These are phyloP conservation scores for Fundulus diaphanus DNA, from an alignment of 2,797 vertebrate species.

Conservation along the genomic window DNA sequence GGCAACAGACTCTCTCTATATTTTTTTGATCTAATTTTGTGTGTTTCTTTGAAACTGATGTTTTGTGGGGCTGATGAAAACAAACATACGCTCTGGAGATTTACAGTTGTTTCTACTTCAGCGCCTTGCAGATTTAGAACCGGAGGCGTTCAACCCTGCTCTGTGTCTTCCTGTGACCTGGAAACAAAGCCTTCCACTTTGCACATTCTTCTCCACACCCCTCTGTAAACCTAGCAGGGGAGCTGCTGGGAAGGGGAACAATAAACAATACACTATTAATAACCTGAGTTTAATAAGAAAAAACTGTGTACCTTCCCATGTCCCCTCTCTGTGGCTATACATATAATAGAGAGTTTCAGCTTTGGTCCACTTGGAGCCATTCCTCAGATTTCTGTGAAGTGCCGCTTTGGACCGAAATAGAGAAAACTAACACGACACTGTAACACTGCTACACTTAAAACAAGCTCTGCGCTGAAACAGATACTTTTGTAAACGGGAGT, in stretches of 20 bases:
- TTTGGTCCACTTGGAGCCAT: constrained; percentile 5
- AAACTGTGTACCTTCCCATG: constrained; percentile 53
- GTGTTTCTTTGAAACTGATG: constrained; percentile 2
- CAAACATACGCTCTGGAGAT: constrained; percentile 23
- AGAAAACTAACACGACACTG: neutral
- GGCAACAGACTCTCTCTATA: too few species aligned
- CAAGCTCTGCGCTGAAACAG: neutral
- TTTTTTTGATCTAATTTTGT: neutral
- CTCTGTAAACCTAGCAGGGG: constrained; percentile 41
- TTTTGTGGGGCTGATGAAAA: neutral
- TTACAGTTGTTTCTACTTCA: constrained; percentile 34
- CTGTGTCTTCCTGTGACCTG: constrained; percentile 67
- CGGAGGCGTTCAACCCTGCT: constrained; percentile 14
- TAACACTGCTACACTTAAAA: neutral
- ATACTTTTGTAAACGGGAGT: neutral
- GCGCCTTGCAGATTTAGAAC: constrained; percentile 60
- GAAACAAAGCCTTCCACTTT: constrained; percentile 40
- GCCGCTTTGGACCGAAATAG: constrained; percentile 14
- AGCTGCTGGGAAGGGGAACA: constrained; percentile 62
- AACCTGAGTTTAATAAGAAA: constrained; percentile 62
- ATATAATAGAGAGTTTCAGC: constrained; percentile 60
- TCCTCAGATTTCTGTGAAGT: constrained; percentile 30
- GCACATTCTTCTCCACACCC: constrained; percentile 55
- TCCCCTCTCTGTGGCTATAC: constrained; percentile 41
- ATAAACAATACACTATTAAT: constrained; percentile 85